These are phyloP conservation scores for Ophion ventricosus DNA, from an alignment of 2,888 invertebrate genomes.

Conservation along the genomic window DNA sequence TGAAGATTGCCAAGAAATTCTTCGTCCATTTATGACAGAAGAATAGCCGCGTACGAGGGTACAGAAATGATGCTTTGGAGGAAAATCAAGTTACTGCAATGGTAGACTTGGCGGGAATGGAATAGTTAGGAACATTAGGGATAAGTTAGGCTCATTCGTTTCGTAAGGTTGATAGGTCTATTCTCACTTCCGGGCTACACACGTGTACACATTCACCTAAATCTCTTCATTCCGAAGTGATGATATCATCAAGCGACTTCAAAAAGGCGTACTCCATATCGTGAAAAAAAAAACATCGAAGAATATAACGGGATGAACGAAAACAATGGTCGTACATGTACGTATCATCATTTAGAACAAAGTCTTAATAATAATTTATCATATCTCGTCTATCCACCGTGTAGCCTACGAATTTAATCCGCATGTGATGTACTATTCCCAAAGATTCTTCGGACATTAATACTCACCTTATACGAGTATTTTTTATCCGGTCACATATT, in stretches of 20 bases:
- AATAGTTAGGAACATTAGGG: conserved; percentile 77
- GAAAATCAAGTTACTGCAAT: conserved; percentile 75
- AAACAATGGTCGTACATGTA: background rate
- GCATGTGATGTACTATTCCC: no score
- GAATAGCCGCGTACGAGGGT: conserved; percentile 53
- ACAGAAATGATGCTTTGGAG: conserved; percentile 15
- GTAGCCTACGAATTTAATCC: no score
- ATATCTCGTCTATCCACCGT: background rate
- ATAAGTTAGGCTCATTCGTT: conserved; percentile 76
- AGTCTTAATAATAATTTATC: background rate
- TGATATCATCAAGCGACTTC: background rate
- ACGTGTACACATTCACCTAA: background rate
- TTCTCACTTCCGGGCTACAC: background rate
- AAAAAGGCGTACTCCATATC: background rate
- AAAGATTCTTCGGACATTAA: background rate
- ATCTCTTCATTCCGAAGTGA: conserved; percentile 1
- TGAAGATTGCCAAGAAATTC: background rate
- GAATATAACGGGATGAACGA: background rate
- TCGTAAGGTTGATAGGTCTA: conserved; percentile 64
- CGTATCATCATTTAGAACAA: background rate
- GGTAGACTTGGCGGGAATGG: conserved; percentile 71
- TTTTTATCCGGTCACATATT: conserved; percentile 11
- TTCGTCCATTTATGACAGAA: background rate
- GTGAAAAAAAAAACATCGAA: background rate
- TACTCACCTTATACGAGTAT: background rate